Base-by-base conservation (phyloP, 2,113 vertebrate genomes). In the Oxygymnocypris stewartii region DNA sequence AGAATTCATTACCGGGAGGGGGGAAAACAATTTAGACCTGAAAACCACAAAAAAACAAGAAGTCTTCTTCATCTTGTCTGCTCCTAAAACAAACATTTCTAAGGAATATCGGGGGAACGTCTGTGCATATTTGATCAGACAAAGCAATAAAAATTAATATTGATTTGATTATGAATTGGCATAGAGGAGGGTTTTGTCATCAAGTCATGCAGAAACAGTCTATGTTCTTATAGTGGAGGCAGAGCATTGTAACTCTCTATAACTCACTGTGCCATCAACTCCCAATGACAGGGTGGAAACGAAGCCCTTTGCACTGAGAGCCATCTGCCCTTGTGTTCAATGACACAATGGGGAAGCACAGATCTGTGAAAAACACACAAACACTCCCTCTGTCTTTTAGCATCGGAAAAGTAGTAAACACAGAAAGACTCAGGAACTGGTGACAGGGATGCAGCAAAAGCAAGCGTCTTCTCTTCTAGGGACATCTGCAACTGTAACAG, bases 261-360 rank as follows among this genome's bases (percentile, higher is more conserved):
- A 73, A 65, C 69, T 28, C 80, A 88, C 86, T 75, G 88, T 89
- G 31, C 89, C 31, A 82, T 88, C 88, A 84, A 88, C 91, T 88
- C 85, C 83, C 75, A 74, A 85, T 84, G 90, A 92, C 86, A 84
- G 84, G 85, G 89, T 87, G 87, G 79, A 88, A 88, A 90, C 80
- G 80, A 85, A 87, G 89, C 86, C 85, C 82, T 88, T 88, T 92
- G 89, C 74, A 51, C 88, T 81, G 86, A 85, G 88, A 89, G 79
- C 86, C 92, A 91, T 91, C 91, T 93, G 92, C 87, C 91, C 84
- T 84, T 85, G 79, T 83, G 86, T 40, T 90, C 88, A 93, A 87
- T 37, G 85, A 81, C 88, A 87, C 79, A 85, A 84, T 65, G 82
- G 90, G 89, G 85, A 87, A 81, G 86, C 61, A 78, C 10, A 84